Evolutionary conservation across 1,140 invertebrate species (phyloP).

Genomic region (Drosophila lowei): DNA sequence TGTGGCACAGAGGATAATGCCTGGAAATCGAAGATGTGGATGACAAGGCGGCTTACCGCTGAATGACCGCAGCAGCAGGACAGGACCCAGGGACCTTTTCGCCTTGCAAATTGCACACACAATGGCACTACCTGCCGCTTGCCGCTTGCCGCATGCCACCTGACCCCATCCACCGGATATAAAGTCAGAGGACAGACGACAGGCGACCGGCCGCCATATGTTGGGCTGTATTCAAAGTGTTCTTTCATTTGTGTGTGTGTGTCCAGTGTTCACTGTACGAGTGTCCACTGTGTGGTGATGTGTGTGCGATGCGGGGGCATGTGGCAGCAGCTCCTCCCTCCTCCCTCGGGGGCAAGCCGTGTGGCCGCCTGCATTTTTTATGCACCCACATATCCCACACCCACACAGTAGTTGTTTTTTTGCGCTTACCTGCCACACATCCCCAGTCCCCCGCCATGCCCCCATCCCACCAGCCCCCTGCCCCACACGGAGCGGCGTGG

Average conservation of each 20-base stretch:
- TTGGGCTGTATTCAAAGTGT: constrained; percentile 73
- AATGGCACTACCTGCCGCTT: constrained; percentile 33
- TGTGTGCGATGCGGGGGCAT: background rate
- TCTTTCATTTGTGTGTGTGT: constrained; percentile 5
- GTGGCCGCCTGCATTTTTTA: constrained; percentile 72
- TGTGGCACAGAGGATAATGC: constrained; percentile 19
- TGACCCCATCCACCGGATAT: constrained; percentile 52
- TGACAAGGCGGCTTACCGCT: constrained; percentile 76
- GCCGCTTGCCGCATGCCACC: background rate
- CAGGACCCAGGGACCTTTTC: background rate
- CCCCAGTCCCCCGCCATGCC: background rate
- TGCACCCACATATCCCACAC: constrained; percentile 66
- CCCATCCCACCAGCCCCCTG: background rate
- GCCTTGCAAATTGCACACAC: constrained; percentile 60
- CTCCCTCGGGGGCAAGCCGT: constrained; percentile 27
- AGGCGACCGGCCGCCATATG: constrained; percentile 49
- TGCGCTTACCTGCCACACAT: constrained; percentile 3
- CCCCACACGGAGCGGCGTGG: too few relatives aligned
- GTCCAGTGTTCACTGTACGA: constrained; percentile 5
- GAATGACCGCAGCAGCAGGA: constrained; percentile 64
- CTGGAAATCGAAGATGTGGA: constrained; percentile 69
- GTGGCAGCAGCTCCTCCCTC: constrained; percentile 12
- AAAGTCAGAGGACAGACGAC: constrained; percentile 68
- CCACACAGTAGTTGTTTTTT: constrained; percentile 23
- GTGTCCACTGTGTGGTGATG: constrained; percentile 2